Evolutionary conservation across 92 coral and sea anemone genomes (phyloP).

Genomic region (Phenganax subtilis): DNA sequence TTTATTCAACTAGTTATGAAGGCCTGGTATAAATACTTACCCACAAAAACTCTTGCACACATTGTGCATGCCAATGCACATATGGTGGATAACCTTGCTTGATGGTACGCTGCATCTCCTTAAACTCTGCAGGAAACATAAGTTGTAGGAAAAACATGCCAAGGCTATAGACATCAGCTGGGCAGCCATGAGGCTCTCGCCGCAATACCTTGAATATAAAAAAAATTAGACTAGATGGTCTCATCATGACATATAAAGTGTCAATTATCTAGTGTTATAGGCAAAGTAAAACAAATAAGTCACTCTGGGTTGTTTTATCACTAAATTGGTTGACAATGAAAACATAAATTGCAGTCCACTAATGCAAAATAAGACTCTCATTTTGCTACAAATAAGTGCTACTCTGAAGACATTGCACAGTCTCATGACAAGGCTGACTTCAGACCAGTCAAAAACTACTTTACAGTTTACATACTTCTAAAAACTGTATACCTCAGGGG

Average conservation of each 20-base stretch:
- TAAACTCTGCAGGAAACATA: not conserved
- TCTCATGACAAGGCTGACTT: too few relatives aligned
- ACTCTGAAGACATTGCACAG: too few relatives aligned
- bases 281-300: not conserved
- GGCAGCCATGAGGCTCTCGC: conserved; percentile 64
- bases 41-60: too few relatives aligned
- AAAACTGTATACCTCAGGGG: conserved; percentile 63
- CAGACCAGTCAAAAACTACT: too few relatives aligned
- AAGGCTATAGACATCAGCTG: conserved; percentile 65
- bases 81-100: not conserved
- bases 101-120: not conserved
- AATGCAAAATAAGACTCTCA: too few relatives aligned
- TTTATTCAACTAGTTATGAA: too few relatives aligned
- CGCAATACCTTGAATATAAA: conserved; percentile 48
- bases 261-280: not conserved
- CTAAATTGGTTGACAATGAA: not conserved
- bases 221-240: not conserved
- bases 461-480: too few relatives aligned
- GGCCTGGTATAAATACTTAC: too few relatives aligned
- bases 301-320: not conserved
- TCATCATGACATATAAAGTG: not conserved
- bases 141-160: conserved; percentile 64
- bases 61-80: too few relatives aligned
- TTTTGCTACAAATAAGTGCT: too few relatives aligned
- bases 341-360: not conserved